These are phyloP conservation scores for Corynorhinus townsendii DNA, from an alignment of 2,113 vertebrate species.

Conservation along the genomic window DNA sequence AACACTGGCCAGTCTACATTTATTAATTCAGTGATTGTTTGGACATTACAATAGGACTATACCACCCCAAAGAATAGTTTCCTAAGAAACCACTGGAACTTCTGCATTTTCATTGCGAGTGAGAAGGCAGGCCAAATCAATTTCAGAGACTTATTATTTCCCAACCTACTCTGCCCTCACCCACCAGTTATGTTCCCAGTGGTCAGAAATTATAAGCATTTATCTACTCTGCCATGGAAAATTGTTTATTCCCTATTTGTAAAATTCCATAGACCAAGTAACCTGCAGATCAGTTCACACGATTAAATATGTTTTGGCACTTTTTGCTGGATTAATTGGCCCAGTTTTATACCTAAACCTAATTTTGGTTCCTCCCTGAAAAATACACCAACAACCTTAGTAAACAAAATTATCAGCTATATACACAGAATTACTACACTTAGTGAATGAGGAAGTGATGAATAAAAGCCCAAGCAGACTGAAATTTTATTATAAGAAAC, in stretches of 20 bases:
- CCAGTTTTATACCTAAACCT: constrained; percentile 7
- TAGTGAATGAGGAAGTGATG: neutral
- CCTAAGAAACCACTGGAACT: neutral
- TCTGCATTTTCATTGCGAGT: neutral
- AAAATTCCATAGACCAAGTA: neutral
- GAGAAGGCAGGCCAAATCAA: neutral
- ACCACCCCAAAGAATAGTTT: neutral
- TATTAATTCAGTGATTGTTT: neutral
- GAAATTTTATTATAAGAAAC: neutral
- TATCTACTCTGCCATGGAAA: neutral
- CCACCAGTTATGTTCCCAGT: neutral
- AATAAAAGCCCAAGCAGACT: neutral
- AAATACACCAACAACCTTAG: neutral
- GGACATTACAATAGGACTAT: neutral
- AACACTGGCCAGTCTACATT: neutral
- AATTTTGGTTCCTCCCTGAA: neutral
- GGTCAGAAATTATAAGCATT: neutral
- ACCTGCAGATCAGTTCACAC: neutral
- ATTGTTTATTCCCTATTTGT: neutral
- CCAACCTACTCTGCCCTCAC: neutral
- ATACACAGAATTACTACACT: neutral
- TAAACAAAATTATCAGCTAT: neutral
- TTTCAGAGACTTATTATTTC: neutral
- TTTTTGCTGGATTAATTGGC: neutral
- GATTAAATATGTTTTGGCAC: neutral